Evolutionary conservation across 2,888 invertebrate genomes (phyloP), one percentile per base, ranked within the genome.

Genomic region (Papilio demoleus): DNA sequence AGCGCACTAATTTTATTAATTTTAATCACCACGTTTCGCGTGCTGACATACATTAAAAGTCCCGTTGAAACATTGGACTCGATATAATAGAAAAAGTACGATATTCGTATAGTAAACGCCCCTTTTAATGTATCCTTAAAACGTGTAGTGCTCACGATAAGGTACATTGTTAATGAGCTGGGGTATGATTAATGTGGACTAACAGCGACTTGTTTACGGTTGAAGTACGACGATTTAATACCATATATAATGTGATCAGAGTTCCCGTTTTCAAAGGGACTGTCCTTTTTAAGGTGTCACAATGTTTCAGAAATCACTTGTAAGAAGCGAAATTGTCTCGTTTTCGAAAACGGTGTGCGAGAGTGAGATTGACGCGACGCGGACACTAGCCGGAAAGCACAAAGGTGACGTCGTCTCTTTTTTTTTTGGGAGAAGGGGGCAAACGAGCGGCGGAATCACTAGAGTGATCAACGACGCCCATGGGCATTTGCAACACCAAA

Each of bases 1-100:
- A 72, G 73, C 72, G 76, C 78, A 83, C 86, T 86, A 88, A 88
- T 91, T 90, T 90, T 91, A 90, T 90, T 91, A 92, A 90, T 92
- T 91, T 88, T 90, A 91, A 91, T 91, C 86, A 87, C 87, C 85
- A 75, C 75, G 73, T 77, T 76, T 89, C 75, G 92, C 92, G 92
- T 92, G 92, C 85, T 78, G 76, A 80, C 82, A 83, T 77, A 88
- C 92, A 91, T 92, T 92, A 90, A 85, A 81, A 84, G 79, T 74
- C 75, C 79, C 79, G 79, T 80, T 89, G 88, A 89, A 87, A 85
- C 86, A 90, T 88, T 83, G 81, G 81, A 77, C 81, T 77, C 82
- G 85, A 87, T 90, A 86, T 87, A 86, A 86, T 85, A 84, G 80
- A 83, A 84, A 78, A 74, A 79, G 76, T 75, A 77, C 78, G 75